Conservation (phyloP, 2,888 invertebrate species). For the Scotopteryx bipunctaria region DNA sequence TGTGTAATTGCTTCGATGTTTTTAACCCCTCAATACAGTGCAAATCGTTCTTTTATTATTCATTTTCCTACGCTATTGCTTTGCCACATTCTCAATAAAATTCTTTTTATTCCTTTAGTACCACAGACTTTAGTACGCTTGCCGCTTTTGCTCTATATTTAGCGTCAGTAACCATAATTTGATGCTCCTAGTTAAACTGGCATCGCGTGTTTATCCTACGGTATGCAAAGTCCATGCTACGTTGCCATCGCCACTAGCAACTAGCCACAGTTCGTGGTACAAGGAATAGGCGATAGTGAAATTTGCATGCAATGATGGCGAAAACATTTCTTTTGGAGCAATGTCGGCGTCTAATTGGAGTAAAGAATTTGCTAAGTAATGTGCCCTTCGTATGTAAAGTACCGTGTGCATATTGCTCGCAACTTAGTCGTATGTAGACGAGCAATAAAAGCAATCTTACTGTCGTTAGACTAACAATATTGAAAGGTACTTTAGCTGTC, state of each 20-base stretch:
- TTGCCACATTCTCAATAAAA: not conserved
- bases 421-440: not conserved
- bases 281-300: constrained; percentile 15
- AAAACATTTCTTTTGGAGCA: constrained; percentile 2
- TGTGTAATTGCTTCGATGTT: not conserved
- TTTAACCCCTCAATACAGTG: not conserved
- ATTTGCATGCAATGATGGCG: constrained; percentile 7
- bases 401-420: no score
- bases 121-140: no score
- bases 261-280: constrained; percentile 24
- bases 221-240: constrained; percentile 46
- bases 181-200: constrained; percentile 22
- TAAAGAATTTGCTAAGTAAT: not conserved
- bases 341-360: not conserved
- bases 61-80: not conserved
- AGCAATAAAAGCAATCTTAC: not conserved
- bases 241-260: constrained; percentile 34
- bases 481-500: no score
- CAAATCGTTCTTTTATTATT: not conserved
- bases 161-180: constrained; percentile 25
- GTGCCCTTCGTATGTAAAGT: not conserved
- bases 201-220: constrained; percentile 40
- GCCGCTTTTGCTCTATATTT: constrained; percentile 22
- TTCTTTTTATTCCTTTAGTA: not conserved
- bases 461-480: not conserved